Evolutionary conservation across 1,140 invertebrate species (phyloP), one percentile per base, ranked within the genome.

Genomic region (Agraylea sexmaculata): DNA sequence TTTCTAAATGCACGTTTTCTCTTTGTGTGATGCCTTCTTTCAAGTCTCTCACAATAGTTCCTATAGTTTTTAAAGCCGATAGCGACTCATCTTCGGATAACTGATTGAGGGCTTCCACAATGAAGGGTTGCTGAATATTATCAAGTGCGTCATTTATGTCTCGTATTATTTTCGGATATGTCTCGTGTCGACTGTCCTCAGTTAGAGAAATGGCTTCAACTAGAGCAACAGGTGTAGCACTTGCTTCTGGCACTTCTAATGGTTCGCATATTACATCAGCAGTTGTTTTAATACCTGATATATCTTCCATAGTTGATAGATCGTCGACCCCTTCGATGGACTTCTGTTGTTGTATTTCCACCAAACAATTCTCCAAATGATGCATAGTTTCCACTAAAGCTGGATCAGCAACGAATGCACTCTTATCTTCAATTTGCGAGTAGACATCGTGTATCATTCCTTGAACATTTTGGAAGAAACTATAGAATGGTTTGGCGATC

Each of bases 271-370:
- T 45, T 11, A 33, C 54, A 42, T 65, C 70, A 12, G 70, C 71
- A 12, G 53, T 58, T 4, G 70, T 68, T 58, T 73, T 73, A 16
- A 73, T 59, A 10, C 58, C 61, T 6, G 71, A 74, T 40, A 74
- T 58, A 53, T 74, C 71, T 47, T 71, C 70, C 37, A 72, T 53
- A 8, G 70, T 73, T 4, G 70, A 66, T 49, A 69, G 51, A 15
- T 66, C 60, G 28, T 69, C 68, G 4, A 47, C 48, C 13, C 42
- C 51, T 56, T 67, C 66, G 30, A 69, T 27, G 2, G 55, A 51
- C 33, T 51, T 46, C 43, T 64, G 57, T 53, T 68, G 60, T 45
- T 71, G 59, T 16, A 75, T 57, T 32, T 69, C 45, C n/a, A 69
- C 53, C 27, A 75, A 53, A 43, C 64, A 69, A 45, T 67, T 68